Percentiles rank a stretch among this genome's conserved stretches.
Evolutionary conservation across 2,797 vertebrate genomes (phyloP).

Genomic region (Semaprochilodus insignis): DNA sequence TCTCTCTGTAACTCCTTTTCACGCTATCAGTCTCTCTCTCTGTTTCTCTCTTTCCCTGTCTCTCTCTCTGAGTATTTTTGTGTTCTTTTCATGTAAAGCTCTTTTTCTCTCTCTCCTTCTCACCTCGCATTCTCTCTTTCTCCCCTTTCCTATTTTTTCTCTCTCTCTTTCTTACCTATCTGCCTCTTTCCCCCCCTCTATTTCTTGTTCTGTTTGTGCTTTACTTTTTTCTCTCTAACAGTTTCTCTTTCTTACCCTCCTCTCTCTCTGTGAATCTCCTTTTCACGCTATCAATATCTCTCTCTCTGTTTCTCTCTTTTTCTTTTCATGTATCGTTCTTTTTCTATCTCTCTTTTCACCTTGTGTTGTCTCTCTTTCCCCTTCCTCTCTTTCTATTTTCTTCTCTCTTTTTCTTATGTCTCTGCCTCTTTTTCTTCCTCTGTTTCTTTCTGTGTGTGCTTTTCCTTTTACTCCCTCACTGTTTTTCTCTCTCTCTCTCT

Average conservation of each 20-base stretch:
- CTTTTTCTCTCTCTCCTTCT: background rate
- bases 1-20: conserved; percentile 62
- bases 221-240: background rate
- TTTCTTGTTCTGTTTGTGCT: background rate
- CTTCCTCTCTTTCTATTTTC: background rate
- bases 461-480: conserved; percentile 49
- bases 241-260: conserved; percentile 25
- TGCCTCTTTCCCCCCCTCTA: background rate
- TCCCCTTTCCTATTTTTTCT: too few relatives aligned
- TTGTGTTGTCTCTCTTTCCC: background rate
- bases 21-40: background rate
- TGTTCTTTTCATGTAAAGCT: conserved; percentile 54
- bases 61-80: background rate
- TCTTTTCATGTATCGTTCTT: background rate
- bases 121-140: background rate
- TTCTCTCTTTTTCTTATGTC: background rate
- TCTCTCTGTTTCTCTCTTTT: background rate
- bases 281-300: background rate
- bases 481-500: background rate
- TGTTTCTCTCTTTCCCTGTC: background rate
- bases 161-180: background rate
- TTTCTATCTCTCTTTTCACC: background rate
- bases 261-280: background rate
- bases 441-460: too few relatives aligned
- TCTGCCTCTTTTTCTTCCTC: background rate